Evolutionary conservation across 2,113 vertebrate species (phyloP), one percentile per base, ranked within the genome.

Genomic region (Turdus rufiventris): DNA sequence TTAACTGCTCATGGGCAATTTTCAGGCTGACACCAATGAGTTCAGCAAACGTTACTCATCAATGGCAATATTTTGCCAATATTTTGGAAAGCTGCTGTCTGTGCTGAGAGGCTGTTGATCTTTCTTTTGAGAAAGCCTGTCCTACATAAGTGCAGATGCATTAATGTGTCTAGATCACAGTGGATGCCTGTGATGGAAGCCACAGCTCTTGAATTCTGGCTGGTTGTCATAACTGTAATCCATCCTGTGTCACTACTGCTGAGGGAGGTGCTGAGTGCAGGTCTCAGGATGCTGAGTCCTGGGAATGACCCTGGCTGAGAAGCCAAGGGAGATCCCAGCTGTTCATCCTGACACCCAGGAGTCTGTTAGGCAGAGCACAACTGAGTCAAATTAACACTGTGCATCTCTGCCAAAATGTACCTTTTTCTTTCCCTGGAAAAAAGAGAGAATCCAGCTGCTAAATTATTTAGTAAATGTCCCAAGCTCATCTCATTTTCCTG

Each of bases 201-300:
- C 34, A 38, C 79, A 84, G 40, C 34, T 81, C 48, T 34, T 43
- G 53, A 40, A 75, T 18, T 29, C 45, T 61, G 81, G 33, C 3
- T 1, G 24, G 38, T 26, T 73, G 58, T 45, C 10, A 3, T 1
- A 28, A 67, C 1, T 66, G 43, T 72, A 65, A 68, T 48, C 51
- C 53, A 6, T 23, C n/a, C 28, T 0, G 0, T 51, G 56, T 48
- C 1, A 1, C 28, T 56, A 1, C 57, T 48, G 45, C 81, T 29
- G 29, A 51, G 45, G 77, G 24, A 19, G 40, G n/a, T 61, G 65
- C 74, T 81, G 60, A 38, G 60, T 31, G 20, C 65, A 58, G 60
- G 56, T 25, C 60, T 24, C 23, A 54, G 34, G 48, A 43, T 80
- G 66, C 68, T 74, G 36, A 91, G 36, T 38, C 33, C 58, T 5